These are phyloP conservation scores for Ahaetulla prasina DNA, from an alignment of 2,113 vertebrate genomes.

Conservation along the genomic window DNA sequence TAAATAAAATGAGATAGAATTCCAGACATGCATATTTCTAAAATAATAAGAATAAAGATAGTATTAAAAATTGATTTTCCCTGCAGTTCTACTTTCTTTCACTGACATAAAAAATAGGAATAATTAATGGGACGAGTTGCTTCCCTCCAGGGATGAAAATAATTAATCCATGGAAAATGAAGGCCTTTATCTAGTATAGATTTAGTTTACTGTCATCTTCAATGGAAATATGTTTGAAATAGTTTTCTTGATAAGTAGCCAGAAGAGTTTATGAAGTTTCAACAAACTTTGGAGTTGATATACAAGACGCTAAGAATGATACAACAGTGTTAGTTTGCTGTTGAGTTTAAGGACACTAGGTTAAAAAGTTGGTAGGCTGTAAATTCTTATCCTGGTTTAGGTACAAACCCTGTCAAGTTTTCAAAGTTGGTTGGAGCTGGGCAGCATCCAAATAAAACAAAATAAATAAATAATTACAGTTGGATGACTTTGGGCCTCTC, in stretches of 20 bases:
- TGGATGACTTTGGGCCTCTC: neutral
- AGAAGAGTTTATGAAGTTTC: slow-evolving; percentile 41
- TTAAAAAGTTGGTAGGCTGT: neutral
- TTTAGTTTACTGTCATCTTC: slow-evolving; percentile 15
- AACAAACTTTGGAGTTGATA: neutral
- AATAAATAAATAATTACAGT: neutral
- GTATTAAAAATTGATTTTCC: slow-evolving; percentile 44
- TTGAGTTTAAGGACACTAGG: neutral
- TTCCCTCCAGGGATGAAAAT: slow-evolving; percentile 42
- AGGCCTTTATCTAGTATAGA: slow-evolving; percentile 39
- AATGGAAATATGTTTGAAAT: slow-evolving; percentile 10
- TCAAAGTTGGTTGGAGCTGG: neutral
- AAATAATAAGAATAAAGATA: slow-evolving; percentile 42
- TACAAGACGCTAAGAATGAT: neutral
- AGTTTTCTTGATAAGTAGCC: slow-evolving; percentile 44
- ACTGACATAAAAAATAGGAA: slow-evolving; percentile 42
- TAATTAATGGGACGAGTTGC: slow-evolving; percentile 47
- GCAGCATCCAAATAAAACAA: neutral
- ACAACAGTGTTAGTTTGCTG: neutral
- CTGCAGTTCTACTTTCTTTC: slow-evolving; percentile 18
- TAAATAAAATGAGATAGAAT: slow-evolving; percentile 32
- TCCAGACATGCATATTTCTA: slow-evolving; percentile 40
- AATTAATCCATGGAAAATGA: slow-evolving; percentile 34
- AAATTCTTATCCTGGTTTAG: neutral
- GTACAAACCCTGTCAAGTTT: neutral